These are phyloP conservation scores for Drosophila tanythrix DNA, from an alignment of 2,888 invertebrate genomes.

Conservation along the genomic window DNA sequence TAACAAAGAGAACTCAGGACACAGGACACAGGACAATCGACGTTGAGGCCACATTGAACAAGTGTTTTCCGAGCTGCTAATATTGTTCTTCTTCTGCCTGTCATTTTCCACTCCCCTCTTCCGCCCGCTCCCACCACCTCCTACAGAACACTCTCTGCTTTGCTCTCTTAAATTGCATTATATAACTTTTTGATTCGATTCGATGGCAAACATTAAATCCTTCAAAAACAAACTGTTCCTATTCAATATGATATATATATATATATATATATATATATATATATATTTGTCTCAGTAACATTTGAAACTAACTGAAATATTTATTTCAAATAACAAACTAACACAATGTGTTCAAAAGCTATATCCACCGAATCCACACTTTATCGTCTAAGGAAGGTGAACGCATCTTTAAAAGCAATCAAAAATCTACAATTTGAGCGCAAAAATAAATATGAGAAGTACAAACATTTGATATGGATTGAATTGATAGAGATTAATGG, in stretches of 20 bases:
- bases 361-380: too few species aligned
- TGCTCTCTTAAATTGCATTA: constrained; percentile 37
- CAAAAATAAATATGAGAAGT: too few species aligned
- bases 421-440: too few species aligned
- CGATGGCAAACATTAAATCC: not conserved
- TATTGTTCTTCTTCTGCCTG: constrained; percentile 16
- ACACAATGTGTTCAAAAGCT: too few species aligned
- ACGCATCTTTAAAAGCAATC: too few species aligned
- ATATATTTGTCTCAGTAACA: too few species aligned
- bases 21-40: constrained; percentile 26
- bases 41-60: constrained; percentile 53
- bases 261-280: not conserved
- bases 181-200: constrained; percentile 22
- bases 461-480: too few species aligned
- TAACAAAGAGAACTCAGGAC: not conserved
- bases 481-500: too few species aligned
- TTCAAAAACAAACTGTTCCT: not conserved
- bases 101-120: not conserved
- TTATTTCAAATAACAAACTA: too few species aligned
- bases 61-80: constrained; percentile 41
- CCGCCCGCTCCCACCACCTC: not conserved
- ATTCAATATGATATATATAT: not conserved
- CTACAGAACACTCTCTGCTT: not conserved
- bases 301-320: too few species aligned
- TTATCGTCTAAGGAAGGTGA: too few species aligned